phyloP scores from a whole-genome alignment of 2,113 vertebrate genomes.

The Caranx melampygus region DNA sequence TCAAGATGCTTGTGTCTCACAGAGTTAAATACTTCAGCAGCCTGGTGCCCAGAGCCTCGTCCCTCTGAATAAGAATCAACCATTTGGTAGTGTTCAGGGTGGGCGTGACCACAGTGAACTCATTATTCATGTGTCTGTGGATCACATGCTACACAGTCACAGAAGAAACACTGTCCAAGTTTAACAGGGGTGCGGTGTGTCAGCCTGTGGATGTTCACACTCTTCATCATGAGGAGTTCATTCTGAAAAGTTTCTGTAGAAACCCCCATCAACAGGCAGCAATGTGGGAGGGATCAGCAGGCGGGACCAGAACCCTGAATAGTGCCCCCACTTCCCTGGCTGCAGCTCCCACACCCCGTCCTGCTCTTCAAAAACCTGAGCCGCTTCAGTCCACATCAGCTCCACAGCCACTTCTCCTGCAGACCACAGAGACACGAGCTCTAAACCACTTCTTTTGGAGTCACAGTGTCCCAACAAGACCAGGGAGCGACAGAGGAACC shows the following conservation, averaged over 20 bases:
- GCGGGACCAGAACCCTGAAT: conserved; percentile 31
- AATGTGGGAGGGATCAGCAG: conserved; percentile 62
- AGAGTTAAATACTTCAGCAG: background rate
- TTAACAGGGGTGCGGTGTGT: background rate
- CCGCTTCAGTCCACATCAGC: background rate
- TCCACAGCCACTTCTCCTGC: no score
- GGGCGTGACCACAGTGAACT: background rate
- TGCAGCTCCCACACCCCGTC: conserved; percentile 14
- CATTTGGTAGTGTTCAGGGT: background rate
- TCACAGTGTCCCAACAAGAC: background rate
- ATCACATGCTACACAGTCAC: background rate
- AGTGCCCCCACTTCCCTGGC: conserved; percentile 4
- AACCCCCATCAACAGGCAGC: conserved; percentile 12
- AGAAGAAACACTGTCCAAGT: background rate
- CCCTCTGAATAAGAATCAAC: background rate
- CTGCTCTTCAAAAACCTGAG: background rate
- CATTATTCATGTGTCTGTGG: background rate
- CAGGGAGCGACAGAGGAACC: background rate
- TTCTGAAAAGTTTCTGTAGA: background rate
- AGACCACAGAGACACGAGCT: background rate
- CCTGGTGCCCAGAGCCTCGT: background rate
- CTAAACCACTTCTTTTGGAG: background rate
- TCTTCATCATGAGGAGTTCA: conserved; percentile 2
- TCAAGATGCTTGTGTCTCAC: background rate
- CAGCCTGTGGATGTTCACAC: background rate